Evolutionary conservation across 2,888 invertebrate genomes (phyloP), one percentile per base, ranked within the genome.

Genomic region (Cybosia mesomella): DNA sequence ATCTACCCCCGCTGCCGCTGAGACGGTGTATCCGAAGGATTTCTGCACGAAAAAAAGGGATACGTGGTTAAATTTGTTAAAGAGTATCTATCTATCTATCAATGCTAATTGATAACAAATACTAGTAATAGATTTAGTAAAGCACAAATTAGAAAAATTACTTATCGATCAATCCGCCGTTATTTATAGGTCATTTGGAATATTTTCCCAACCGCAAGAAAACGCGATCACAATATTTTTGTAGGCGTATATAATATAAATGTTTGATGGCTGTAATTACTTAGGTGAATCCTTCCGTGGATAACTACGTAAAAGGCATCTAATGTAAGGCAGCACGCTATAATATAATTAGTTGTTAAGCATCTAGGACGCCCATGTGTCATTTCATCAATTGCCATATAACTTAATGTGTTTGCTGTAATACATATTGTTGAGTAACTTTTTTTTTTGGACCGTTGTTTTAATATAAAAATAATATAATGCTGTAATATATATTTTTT

Each of bases 341-440:
- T 85, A 85, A 80, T 85, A 85, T 84, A 88, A 90, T 91, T 90
- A 90, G 82, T 79, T 79, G 82, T 84, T 83, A 79, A 81, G 82
- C 81, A 80, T 78, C 83, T 75, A 76, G 81, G 79, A 84, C 81
- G 75, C 80, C 76, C 84, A 81, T 79, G 82, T 82, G 77, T 83
- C 80, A 75, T 76, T 83, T 83, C 75, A 72, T 67, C 64, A 60
- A 65, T 65, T 55, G 21, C 32, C 28, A 39, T 39, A 9, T 54
- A 54, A 43, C 58, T 58, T 58, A 36, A 60, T 60, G 60, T 54
- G 54, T 55, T 58, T 18, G 49, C 53, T 36, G n/a, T 49, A n/a
- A 64, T 64, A 39, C 10, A 9, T 36, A 13, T 53, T 13, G 3
- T 7, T 15, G 24, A 18, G 24, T 43, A 11, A 22, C n/a, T 34